Evolutionary conservation across 1,140 invertebrate genomes (phyloP).

Genomic region (Nasonia giraulti): DNA sequence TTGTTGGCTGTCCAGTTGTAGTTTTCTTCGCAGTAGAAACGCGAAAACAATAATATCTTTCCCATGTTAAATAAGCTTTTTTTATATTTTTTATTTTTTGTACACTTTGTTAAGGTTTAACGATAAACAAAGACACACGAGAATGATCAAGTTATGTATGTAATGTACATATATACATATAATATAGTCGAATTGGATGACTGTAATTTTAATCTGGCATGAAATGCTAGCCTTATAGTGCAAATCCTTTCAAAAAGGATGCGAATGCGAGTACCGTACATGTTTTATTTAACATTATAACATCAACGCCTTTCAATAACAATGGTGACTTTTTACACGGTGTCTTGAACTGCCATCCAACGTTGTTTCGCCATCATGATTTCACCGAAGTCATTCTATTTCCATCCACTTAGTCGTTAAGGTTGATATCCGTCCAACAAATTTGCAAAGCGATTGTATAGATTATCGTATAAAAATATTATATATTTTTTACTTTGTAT

Average conservation of each 20-base stretch:
- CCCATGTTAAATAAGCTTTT: conserved; percentile 25
- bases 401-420: conserved; percentile 34
- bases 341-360: conserved; percentile 39
- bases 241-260: conserved; percentile 30
- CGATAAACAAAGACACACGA: background rate
- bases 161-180: conserved; percentile 34
- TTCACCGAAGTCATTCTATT: conserved; percentile 23
- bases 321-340: conserved; percentile 37
- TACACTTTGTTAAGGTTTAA: conserved; percentile 31
- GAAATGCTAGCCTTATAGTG: conserved; percentile 25
- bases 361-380: conserved; percentile 33
- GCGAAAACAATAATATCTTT: conserved; percentile 19
- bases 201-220: conserved; percentile 33
- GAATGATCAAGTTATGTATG: conserved; percentile 25
- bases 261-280: conserved; percentile 5
- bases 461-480: conserved; percentile 22
- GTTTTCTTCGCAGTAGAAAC: conserved; percentile 13
- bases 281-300: conserved; percentile 27
- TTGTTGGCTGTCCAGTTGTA: conserved; percentile 47
- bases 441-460: conserved; percentile 34
- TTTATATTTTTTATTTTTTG: conserved; percentile 41
- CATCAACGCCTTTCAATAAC: conserved; percentile 6
- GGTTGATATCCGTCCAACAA: conserved; percentile 47
- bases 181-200: conserved; percentile 20
- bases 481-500: conserved; percentile 45